Percentiles rank a stretch among this genome's conserved stretches.
Conservation (phyloP, 2,888 invertebrate genomes). For the Dastarcus helophoroides region DNA sequence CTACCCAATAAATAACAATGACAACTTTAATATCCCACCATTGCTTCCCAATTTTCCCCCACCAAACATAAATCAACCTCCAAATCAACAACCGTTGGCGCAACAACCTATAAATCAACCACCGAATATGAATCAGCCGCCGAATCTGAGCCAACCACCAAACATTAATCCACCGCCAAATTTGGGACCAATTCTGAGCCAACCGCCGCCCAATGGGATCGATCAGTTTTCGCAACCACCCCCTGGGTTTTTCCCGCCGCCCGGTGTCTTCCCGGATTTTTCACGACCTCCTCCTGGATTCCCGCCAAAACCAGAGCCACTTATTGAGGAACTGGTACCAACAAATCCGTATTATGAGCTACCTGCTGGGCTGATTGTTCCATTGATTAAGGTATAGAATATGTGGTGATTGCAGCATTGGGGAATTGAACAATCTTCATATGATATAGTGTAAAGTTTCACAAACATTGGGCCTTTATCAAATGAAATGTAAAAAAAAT, state of each 20-base stretch:
- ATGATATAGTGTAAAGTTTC: too few relatives aligned
- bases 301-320: conserved; percentile 34
- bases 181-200: conserved; percentile 10
- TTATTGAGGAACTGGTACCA: conserved; percentile 68
- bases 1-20: conserved; percentile 36
- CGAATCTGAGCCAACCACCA: conserved; percentile 6
- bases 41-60: conserved; percentile 12
- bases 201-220: conserved; percentile 18
- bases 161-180: conserved; percentile 16
- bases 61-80: conserved; percentile 13
- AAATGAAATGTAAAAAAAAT: too few relatives aligned
- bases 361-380: conserved; percentile 95
- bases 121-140: conserved; percentile 11
- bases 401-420: too few relatives aligned
- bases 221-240: conserved; percentile 44
- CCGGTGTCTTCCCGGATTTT: conserved; percentile 61
- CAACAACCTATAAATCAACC: conserved; percentile 19
- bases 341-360: conserved; percentile 92
- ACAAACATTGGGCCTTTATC: too few relatives aligned
- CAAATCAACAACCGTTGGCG: conserved; percentile 21
- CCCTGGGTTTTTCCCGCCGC: conserved; percentile 42
- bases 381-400: conserved; percentile 84
- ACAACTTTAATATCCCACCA: conserved; percentile 28
- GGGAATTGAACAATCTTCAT: too few relatives aligned
- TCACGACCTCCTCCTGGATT: conserved; percentile 79